These are phyloP conservation scores for Laodelphax striatellus DNA, from an alignment of 1,140 invertebrate genomes.

Conservation along the genomic window DNA sequence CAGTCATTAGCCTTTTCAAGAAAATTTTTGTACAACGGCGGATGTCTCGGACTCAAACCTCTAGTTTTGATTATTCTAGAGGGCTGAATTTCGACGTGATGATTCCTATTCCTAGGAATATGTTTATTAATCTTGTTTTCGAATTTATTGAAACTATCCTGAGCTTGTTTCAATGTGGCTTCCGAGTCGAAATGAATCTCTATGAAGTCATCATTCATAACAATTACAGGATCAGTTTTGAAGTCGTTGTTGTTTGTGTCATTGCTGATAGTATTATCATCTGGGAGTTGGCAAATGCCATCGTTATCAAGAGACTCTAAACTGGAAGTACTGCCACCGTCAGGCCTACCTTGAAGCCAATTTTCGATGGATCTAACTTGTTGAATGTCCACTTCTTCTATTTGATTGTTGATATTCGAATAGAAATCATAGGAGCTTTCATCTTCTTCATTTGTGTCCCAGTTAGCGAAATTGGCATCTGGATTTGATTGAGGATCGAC, in stretches of 20 bases:
- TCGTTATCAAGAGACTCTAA: too few species aligned
- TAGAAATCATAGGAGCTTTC: neutral
- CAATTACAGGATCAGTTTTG: constrained; percentile 4
- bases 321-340: too few species aligned
- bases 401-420: too few species aligned
- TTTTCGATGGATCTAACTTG: too few species aligned
- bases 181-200: constrained; percentile 4
- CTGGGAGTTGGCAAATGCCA: neutral
- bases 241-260: constrained; percentile 4
- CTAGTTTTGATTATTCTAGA: neutral
- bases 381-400: too few species aligned
- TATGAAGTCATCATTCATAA: constrained; percentile 12
- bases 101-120: constrained; percentile 5
- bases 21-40: constrained; percentile 7
- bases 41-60: neutral
- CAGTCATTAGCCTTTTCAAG: constrained; percentile 1
- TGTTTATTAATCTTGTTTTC: neutral
- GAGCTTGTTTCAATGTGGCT: neutral
- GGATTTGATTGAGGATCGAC: neutral
- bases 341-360: too few species aligned
- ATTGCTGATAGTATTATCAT: constrained; percentile 1
- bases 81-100: constrained; percentile 1
- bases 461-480: neutral
- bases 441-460: neutral
- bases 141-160: neutral